Conservation (phyloP, 2,888 invertebrate genomes). For the Didymodactylos carnosus region DNA sequence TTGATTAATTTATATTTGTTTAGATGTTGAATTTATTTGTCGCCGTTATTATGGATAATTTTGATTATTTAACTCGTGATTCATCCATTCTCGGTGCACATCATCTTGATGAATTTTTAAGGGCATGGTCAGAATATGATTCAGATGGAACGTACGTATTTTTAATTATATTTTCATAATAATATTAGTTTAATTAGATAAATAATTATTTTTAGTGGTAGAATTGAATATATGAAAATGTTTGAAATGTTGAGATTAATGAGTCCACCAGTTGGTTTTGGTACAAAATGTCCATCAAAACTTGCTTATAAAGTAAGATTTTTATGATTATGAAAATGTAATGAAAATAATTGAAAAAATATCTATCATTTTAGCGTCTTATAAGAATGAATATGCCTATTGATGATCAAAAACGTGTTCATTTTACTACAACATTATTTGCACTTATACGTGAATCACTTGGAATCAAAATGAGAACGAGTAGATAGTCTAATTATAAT, state of each 20-base stretch:
- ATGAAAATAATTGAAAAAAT: neutral
- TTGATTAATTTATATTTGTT: constrained; percentile 15
- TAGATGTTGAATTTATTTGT: constrained; percentile 99
- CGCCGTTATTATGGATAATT: constrained; percentile 99
- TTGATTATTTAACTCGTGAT: constrained; percentile 96
- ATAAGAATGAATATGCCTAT: constrained; percentile 99
- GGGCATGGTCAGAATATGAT: constrained; percentile 99
- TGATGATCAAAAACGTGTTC: constrained; percentile 80
- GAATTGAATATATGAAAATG: constrained; percentile 95
- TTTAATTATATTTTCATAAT: constrained; percentile 18
- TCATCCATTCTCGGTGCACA: constrained; percentile 98
- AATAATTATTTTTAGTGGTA: too few species aligned
- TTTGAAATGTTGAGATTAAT: constrained; percentile 99
- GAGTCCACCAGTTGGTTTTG: constrained; percentile 98
- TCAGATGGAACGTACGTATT: constrained; percentile 72
- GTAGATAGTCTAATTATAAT: constrained; percentile 43
- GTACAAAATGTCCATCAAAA: constrained; percentile 96
- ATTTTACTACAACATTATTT: constrained; percentile 94
- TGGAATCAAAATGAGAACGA: constrained; percentile 89
- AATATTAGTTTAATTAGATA: neutral
- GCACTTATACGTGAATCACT: constrained; percentile 95
- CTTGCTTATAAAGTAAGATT: constrained; percentile 56
- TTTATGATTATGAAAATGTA: constrained; percentile 33
- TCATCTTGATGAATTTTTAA: constrained; percentile 96
- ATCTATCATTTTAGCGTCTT: constrained; percentile 35